Conservation (phyloP, 2,888 invertebrate species). For the Temnothorax ravouxi region DNA sequence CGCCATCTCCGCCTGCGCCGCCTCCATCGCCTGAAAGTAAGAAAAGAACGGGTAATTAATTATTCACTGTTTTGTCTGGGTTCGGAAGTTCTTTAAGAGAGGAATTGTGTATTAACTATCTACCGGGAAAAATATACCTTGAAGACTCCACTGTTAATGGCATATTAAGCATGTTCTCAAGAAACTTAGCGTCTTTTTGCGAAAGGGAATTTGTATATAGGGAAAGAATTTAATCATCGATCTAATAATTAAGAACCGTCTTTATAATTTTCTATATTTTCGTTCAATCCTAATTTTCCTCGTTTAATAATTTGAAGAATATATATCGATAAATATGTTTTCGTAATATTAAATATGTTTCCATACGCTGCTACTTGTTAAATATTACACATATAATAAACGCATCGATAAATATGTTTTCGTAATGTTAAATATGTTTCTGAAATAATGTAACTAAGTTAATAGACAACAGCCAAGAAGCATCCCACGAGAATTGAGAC, state of each 20-base stretch:
- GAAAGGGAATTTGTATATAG: background rate
- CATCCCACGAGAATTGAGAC: slow-evolving; percentile 10
- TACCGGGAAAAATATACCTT: background rate
- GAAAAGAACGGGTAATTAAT: slow-evolving; percentile 47
- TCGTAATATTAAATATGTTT: background rate
- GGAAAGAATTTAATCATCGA: background rate
- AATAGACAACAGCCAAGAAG: slow-evolving; percentile 20
- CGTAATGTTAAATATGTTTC: background rate
- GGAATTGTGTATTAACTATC: slow-evolving; percentile 3
- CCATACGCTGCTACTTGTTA: background rate
- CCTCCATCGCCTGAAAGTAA: slow-evolving; percentile 87
- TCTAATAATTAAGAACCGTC: background rate
- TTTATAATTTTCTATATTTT: background rate
- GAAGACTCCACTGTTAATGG: background rate
- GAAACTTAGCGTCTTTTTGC: slow-evolving; percentile 2
- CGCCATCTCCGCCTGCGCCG: slow-evolving; percentile 90
- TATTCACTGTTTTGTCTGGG: background rate
- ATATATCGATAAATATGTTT: background rate
- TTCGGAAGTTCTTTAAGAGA: background rate
- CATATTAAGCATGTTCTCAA: background rate
- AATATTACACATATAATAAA: background rate
- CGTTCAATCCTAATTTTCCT: background rate
- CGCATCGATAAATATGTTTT: background rate
- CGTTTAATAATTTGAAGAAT: background rate
- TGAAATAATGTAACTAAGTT: too few relatives aligned